Evolutionary conservation across 2,888 invertebrate genomes (phyloP).

Genomic region (Drosophila kanekoi): DNA sequence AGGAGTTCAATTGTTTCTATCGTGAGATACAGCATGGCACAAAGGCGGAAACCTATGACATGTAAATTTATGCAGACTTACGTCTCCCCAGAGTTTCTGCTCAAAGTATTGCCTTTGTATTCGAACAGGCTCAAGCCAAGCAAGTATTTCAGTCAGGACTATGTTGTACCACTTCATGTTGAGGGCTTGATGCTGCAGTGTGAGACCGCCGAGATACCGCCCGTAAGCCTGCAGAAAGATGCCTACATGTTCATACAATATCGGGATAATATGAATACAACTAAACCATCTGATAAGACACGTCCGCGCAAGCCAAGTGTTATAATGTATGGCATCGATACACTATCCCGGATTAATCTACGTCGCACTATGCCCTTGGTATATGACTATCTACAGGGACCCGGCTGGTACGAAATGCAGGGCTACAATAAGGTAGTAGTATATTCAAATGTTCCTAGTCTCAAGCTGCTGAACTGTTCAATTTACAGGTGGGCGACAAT

Average conservation of each 20-base stretch:
- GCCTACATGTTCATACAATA: slow-evolving; percentile 87
- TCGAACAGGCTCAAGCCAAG: slow-evolving; percentile 56
- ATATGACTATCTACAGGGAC: slow-evolving; percentile 87
- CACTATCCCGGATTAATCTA: slow-evolving; percentile 92
- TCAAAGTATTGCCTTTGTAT: not conserved
- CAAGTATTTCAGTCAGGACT: slow-evolving; percentile 59
- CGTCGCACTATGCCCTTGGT: slow-evolving; percentile 91
- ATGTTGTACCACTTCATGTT: slow-evolving; percentile 66
- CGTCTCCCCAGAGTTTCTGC: too few species aligned
- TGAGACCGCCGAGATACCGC: slow-evolving; percentile 82
- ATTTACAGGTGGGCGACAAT: slow-evolving; percentile 90
- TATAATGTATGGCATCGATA: slow-evolving; percentile 92
- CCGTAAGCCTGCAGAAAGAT: slow-evolving; percentile 73
- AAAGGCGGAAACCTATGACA: slow-evolving; percentile 46
- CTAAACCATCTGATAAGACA: not conserved
- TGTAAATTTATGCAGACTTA: slow-evolving; percentile 36
- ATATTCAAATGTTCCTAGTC: too few species aligned
- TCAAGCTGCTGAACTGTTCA: not conserved
- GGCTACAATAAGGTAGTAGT: slow-evolving; percentile 89
- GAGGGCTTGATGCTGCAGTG: slow-evolving; percentile 72
- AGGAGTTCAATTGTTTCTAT: slow-evolving; percentile 77
- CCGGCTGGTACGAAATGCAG: slow-evolving; percentile 89
- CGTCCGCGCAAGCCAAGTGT: slow-evolving; percentile 86
- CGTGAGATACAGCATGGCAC: slow-evolving; percentile 60
- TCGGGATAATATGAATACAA: slow-evolving; percentile 51